Evolutionary conservation across 2,888 invertebrate species (phyloP).

Genomic region (Agrilus cyanescens): DNA sequence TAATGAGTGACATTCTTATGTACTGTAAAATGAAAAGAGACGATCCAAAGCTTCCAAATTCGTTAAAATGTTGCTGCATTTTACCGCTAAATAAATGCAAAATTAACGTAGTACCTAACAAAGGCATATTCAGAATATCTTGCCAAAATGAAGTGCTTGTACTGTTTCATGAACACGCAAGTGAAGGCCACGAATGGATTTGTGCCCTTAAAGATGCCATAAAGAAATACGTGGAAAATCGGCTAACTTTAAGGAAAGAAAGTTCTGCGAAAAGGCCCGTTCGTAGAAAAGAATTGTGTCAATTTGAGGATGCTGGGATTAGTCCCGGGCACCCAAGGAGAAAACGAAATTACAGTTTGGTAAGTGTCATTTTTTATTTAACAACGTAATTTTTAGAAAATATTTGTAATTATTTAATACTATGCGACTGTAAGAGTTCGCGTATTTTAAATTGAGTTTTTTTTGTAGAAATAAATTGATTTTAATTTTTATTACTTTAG

Average conservation of each 20-base stretch:
- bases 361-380: too few relatives aligned
- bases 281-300: conserved; percentile 42
- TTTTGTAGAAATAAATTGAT: too few relatives aligned
- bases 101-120: conserved; percentile 44
- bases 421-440: too few relatives aligned
- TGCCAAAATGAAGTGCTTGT: conserved; percentile 47
- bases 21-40: conserved; percentile 54
- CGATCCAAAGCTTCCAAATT: conserved; percentile 44
- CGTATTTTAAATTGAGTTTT: too few relatives aligned
- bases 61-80: conserved; percentile 52
- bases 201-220: conserved; percentile 43
- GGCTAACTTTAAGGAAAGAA: conserved; percentile 50
- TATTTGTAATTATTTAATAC: too few relatives aligned
- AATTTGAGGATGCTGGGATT: conserved; percentile 40
- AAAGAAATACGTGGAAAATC: conserved; percentile 42
- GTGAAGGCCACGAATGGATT: conserved; percentile 46
- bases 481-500: background rate
- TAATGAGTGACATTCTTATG: conserved; percentile 62
- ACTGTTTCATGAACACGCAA: conserved; percentile 42
- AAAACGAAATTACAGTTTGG: conserved; percentile 2
- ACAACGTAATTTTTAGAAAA: too few relatives aligned
- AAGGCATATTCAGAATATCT: conserved; percentile 47
- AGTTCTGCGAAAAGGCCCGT: conserved; percentile 50
- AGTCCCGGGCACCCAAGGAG: conserved; percentile 39
- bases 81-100: conserved; percentile 59